These are phyloP conservation scores for Fregetta grallaria DNA, from an alignment of 2,113 vertebrate species.

Conservation along the genomic window DNA sequence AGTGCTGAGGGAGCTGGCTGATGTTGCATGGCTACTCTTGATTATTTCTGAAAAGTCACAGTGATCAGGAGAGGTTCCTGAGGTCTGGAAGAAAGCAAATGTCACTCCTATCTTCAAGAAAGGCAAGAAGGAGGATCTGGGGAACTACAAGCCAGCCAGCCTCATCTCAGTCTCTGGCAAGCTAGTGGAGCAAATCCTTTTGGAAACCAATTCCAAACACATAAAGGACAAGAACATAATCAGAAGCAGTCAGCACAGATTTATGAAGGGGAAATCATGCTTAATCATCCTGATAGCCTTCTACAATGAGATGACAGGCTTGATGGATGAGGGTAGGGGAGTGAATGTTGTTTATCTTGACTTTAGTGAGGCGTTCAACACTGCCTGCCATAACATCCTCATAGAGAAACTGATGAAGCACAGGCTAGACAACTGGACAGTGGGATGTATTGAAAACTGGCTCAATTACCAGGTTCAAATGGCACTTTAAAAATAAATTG, in stretches of 20 bases:
- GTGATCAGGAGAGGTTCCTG: neutral
- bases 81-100: neutral
- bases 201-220: neutral
- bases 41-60: neutral
- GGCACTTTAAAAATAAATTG: neutral
- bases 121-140: neutral
- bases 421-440: neutral
- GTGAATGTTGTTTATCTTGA: neutral
- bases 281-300: neutral
- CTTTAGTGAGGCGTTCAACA: neutral
- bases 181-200: neutral
- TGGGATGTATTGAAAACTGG: accelerated
- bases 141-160: neutral
- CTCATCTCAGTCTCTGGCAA: neutral
- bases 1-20: neutral
- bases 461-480: neutral
- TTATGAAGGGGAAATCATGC: neutral
- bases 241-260: neutral
- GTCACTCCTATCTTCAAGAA: neutral
- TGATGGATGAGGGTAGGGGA: neutral
- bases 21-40: neutral
- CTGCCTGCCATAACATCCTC: neutral
- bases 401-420: neutral
- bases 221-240: neutral
- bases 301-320: neutral